Evolutionary conservation across 2,797 vertebrate species (phyloP), one percentile per base, ranked within the genome.

Genomic region (Halcyon leucocephala): DNA sequence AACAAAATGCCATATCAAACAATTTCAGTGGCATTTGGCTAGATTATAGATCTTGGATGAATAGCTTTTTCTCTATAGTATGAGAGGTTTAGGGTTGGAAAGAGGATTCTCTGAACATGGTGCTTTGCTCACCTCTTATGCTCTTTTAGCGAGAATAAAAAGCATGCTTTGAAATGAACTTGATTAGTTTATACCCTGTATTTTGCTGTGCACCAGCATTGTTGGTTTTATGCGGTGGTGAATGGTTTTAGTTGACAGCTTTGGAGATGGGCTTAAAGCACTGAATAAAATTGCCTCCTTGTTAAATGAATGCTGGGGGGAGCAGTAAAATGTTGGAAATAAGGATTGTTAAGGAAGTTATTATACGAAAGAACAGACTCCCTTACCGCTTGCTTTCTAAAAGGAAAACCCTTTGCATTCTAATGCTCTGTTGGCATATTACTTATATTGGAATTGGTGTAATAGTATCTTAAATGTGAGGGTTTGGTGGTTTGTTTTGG

Each of bases 271-370:
- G 70, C 66, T 96, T 89, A 95, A 91, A 88, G 91, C 69, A 42
- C 82, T 64, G 93, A 79, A 88, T 90, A 88, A 91, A 96, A 95
- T 86, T 95, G 66, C 79, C 80, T 93, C 73, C 80, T 94, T 96
- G 91, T 95, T 93, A 95, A 79, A 66, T 73, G 70, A 79, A 26
- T 94, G 83, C 83, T 91, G 72, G 51, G 66, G 76, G 72, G 58
- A 89, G 69, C 79, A 78, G 86, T 74, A 93, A 91, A 89, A 83
- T 14, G 74, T 64, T 94, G 76, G 51, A 70, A 93, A 77, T 96
- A 84, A 73, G 62, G 66, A 70, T 79, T 94, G 82, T 86, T 90
- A 79, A 86, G 81, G 77, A 95, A 91, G 58, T 92, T 28, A 48
- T 83, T 83, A 61, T 37, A 25, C 69, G 70, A 69, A 93, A 67